Conservation (phyloP, 1,140 invertebrate species). For the Nasonia giraulti region DNA sequence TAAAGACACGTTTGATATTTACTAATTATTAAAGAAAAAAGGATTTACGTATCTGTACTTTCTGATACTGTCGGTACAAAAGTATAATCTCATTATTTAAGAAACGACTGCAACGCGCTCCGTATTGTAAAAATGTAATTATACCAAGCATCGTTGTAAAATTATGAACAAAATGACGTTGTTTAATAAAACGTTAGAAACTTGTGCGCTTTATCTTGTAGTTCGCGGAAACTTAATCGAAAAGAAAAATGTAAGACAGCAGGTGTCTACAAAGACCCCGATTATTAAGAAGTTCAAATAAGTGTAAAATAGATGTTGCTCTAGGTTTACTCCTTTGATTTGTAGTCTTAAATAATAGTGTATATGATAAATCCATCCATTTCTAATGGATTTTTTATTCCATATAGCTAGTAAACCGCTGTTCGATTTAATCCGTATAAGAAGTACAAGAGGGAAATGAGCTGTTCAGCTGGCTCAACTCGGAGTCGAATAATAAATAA, state of each 20-base stretch:
- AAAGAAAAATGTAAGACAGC: background rate
- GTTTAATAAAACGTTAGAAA: constrained; percentile 9
- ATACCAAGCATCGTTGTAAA: constrained; percentile 6
- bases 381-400: constrained; percentile 45
- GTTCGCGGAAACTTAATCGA: background rate
- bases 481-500: background rate
- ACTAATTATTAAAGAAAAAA: constrained; percentile 21
- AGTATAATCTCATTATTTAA: constrained; percentile 27
- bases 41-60: constrained; percentile 41
- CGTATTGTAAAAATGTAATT: constrained; percentile 21
- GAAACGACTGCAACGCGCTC: background rate
- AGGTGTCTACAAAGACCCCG: background rate
- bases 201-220: constrained; percentile 1
- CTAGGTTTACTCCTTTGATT: constrained; percentile 34
- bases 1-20: constrained; percentile 34
- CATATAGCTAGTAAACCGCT: constrained; percentile 46
- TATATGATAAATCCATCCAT: constrained; percentile 45
- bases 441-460: constrained; percentile 30
- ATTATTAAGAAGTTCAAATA: constrained; percentile 30
- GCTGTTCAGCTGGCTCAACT: constrained; percentile 1
- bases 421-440: constrained; percentile 51
- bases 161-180: background rate
- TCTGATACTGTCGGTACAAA: constrained; percentile 45
- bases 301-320: constrained; percentile 30
- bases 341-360: constrained; percentile 35